Conservation (phyloP, 2,113 vertebrate species). For the Oceanodroma tethys region DNA sequence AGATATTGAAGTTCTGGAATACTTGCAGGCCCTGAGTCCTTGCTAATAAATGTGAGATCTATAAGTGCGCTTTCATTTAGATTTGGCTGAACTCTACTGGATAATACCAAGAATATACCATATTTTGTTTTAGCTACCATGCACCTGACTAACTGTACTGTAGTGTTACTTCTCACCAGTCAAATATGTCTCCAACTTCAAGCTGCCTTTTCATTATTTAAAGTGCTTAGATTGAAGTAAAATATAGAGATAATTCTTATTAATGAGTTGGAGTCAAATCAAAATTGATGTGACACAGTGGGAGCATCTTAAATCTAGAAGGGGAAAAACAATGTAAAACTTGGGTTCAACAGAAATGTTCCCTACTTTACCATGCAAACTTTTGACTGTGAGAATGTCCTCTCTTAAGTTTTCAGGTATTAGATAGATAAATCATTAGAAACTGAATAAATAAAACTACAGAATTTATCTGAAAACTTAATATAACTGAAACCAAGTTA, state of each 20-base stretch:
- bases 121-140: background rate
- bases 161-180: background rate
- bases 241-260: background rate
- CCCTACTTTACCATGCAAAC: background rate
- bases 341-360: background rate
- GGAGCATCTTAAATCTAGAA: background rate
- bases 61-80: constrained; percentile 10
- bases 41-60: constrained; percentile 63
- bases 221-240: background rate
- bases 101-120: background rate
- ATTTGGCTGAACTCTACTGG: background rate
- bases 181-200: background rate
- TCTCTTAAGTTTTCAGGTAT: background rate
- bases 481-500: background rate
- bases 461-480: background rate
- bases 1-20: constrained; percentile 72
- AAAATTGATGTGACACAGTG: background rate
- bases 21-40: constrained; percentile 55
- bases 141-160: background rate
- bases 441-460: background rate
- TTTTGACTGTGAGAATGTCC: background rate
- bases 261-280: background rate
- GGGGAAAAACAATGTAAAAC: background rate
- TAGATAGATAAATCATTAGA: background rate
- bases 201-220: background rate